Base-by-base conservation (phyloP, 2,797 vertebrate genomes). In the Protosalanx chinensis region DNA sequence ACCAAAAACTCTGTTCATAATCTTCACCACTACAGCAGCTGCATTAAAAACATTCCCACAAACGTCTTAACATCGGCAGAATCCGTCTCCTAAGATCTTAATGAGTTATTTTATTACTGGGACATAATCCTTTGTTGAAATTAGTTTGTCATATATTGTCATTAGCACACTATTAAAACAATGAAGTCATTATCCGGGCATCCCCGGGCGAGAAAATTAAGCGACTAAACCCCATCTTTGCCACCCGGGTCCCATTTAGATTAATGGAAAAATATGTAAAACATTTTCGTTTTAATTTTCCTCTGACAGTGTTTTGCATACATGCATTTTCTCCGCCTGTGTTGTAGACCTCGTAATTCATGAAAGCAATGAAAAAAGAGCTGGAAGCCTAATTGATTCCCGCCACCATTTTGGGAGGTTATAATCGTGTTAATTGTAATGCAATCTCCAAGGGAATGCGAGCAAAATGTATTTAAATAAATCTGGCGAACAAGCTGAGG, bases 231-330 rank as follows among this genome's bases (percentile, higher is more conserved):
- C 91, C 90, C 91, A 91, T 93, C 92, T 86, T 81, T 92, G 88
- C 94, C 92, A 90, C 93, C 89, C 89, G 93, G 92, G 92, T 92
- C 93, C 93, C 91, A 95, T 94, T 94, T 94, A 94, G 94, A 97
- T 96, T 94, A 96, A 97, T 97, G 94, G 91, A 94, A 95, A 95
- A 95, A 96, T 94, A 95, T 94, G 92, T 93, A 93, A 94, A 95
- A 93, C 89, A 89, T 93, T 92, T 92, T n/a, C 87, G 85, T 94
- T 93, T 94, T 94, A 92, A 93, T 92, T 91, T 92, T 93, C 91
- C 90, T 76, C 88, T 85, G 91, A 91, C 91, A 77, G 90, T 91
- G 93, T 91, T 93, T 89, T 90, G 92, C 92, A 92, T 91, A 89
- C 90, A 87, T 81, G 87, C 85, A 84, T 91, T 89, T 88, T 79